Base-by-base conservation (phyloP, 2,888 invertebrate species). In the Strigamia crassipes region DNA sequence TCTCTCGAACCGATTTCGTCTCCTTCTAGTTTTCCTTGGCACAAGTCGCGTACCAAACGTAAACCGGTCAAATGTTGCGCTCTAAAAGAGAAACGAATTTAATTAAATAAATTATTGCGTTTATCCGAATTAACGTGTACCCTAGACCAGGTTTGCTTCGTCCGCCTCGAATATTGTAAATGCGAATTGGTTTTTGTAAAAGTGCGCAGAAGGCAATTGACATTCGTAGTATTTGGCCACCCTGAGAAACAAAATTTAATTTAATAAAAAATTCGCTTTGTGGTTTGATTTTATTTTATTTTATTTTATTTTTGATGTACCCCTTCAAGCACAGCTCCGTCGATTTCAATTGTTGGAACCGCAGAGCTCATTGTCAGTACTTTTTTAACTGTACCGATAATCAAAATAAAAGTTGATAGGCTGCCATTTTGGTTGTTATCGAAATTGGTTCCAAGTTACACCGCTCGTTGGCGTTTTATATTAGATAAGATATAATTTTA, bases 171-270 rank as follows among this genome's bases (percentile, higher is more conserved):
- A 97, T 96, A 83, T 95, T 96, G 12, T 87, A 88, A 5, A 97
- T 92, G 84, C 90, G 90, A 41, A 96, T 90, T 0, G 95, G 93
- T 81, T 92, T 91, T 56, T 90, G 89, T 81, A 93, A 89, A 79
- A 97, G 89, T 83, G 93, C 93, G 87, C 96, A 95, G 34, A 96
- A 88, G 10, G 94, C 92, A 31, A 95, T 89, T 0, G 96, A 92
- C 86, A 94, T 92, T 82, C 97, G 91, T 34, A 97, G 89, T 83
- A 96, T 94, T 90, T 97, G 97, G 0, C 97, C 97, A 82, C 97
- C 97, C 95, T 95, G 84, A 82, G 83, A 83, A 66, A 84, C 81
- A 79, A 79, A 41, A 82, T 3, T 51, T 3, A 34, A 34, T 34
- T 34, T 34, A 34, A n/a, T n/a, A n/a, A n/a, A n/a, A n/a, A n/a